phyloP scores from a whole-genome alignment of 1,140 invertebrate species.

The Philopotamus ludificatus region DNA sequence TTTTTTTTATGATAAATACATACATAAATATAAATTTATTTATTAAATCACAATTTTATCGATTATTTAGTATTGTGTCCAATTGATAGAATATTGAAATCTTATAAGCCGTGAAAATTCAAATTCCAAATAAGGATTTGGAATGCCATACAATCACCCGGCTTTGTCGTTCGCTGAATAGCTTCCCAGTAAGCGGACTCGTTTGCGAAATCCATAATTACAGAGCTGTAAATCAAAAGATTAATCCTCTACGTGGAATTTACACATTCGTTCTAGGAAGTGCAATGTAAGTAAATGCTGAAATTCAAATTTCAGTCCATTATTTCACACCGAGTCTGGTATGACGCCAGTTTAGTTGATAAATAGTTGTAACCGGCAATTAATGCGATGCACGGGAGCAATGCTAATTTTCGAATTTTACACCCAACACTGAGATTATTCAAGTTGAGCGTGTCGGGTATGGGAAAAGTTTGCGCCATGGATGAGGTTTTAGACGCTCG shows the following conservation, averaged over 20 bases:
- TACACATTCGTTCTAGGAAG: slow-evolving; percentile 21
- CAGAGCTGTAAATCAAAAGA: slow-evolving; percentile 31
- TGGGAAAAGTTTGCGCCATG: background rate
- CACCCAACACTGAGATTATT: background rate
- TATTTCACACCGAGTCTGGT: slow-evolving; percentile 13
- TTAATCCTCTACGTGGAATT: slow-evolving; percentile 13
- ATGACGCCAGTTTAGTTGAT: background rate
- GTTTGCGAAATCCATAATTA: slow-evolving; percentile 31
- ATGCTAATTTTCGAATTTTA: no score
- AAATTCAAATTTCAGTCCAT: slow-evolving; percentile 10
- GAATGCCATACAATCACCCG: no score
- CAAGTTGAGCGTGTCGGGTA: background rate
- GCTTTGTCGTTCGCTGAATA: background rate
- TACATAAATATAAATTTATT: no score
- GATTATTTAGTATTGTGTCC: no score
- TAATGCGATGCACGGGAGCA: background rate
- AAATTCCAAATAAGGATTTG: no score
- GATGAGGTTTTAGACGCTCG: background rate
- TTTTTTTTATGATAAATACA: no score
- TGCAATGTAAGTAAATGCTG: slow-evolving; percentile 20
- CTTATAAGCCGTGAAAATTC: no score
- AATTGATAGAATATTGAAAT: no score
- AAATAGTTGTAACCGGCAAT: slow-evolving; percentile 5
- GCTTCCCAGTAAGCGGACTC: background rate
- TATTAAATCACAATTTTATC: no score